Evolutionary conservation across 2,113 vertebrate species (phyloP).

Genomic region (Tauraco erythrolophus): DNA sequence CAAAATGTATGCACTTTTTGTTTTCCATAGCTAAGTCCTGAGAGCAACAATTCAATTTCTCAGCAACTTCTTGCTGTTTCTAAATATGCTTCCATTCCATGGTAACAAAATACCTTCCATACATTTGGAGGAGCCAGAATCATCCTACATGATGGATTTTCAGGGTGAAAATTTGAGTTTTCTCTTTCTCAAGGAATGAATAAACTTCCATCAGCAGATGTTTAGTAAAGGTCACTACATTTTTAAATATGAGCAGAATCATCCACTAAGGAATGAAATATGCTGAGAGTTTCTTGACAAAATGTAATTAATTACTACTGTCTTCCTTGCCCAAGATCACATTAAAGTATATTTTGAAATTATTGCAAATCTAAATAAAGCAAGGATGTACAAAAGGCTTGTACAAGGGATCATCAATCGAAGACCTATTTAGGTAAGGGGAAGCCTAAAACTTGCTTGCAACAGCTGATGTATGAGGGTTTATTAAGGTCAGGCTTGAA

Average conservation of each 20-base stretch:
- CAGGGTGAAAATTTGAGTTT: neutral
- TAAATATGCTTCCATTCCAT: neutral
- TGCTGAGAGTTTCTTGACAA: neutral
- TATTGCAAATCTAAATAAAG: neutral
- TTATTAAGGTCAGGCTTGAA: neutral
- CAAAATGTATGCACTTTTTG: neutral
- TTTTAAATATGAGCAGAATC: neutral
- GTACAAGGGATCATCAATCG: neutral
- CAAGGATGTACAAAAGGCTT: neutral
- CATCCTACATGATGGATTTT: neutral
- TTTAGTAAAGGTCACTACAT: conserved; percentile 34
- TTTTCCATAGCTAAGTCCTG: neutral
- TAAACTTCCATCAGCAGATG: neutral
- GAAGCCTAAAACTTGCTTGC: neutral
- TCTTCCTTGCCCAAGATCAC: neutral
- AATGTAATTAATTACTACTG: neutral
- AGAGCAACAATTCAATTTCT: neutral
- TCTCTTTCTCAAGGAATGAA: neutral
- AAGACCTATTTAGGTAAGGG: neutral
- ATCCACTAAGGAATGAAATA: neutral
- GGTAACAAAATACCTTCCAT: neutral
- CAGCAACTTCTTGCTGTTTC: neutral
- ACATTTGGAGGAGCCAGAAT: neutral
- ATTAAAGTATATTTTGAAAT: neutral
- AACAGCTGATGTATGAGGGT: neutral